These are phyloP conservation scores for Apodemus speciosus DNA, from an alignment of 2,113 vertebrate species.

Conservation along the genomic window DNA sequence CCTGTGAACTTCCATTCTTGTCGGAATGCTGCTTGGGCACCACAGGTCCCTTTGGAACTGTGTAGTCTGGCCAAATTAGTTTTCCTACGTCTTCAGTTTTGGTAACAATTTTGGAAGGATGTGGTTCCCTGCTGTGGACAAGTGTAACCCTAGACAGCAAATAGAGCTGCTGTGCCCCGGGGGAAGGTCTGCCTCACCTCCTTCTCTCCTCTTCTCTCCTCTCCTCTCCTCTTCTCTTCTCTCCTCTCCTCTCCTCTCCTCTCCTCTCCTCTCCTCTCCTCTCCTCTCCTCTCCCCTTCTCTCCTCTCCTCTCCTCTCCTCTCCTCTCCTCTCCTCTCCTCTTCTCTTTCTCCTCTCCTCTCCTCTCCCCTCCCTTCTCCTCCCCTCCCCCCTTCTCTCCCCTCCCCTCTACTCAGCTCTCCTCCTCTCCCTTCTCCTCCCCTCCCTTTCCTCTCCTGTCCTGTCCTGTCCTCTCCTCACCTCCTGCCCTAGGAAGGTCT, in stretches of 20 bases:
- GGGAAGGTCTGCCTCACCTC: background rate
- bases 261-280: accelerated
- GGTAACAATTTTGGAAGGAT: background rate
- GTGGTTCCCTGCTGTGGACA: accelerated
- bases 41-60: background rate
- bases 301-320: no score
- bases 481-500: background rate
- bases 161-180: background rate
- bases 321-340: no score
- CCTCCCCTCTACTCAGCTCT: no score
- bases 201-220: accelerated
- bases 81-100: background rate
- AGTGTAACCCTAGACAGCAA: no score
- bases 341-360: no score
- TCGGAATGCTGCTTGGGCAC: background rate
- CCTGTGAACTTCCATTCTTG: background rate
- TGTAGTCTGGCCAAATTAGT: background rate
- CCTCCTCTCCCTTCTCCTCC: accelerated
- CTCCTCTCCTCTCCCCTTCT: accelerated
- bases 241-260: accelerated
- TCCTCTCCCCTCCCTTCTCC: no score
- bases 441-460: accelerated
- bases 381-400: no score
- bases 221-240: background rate
- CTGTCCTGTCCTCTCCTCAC: no score